Evolutionary conservation across 2,113 vertebrate species (phyloP), one percentile per base, ranked within the genome.

Genomic region (Talpa occidentalis): DNA sequence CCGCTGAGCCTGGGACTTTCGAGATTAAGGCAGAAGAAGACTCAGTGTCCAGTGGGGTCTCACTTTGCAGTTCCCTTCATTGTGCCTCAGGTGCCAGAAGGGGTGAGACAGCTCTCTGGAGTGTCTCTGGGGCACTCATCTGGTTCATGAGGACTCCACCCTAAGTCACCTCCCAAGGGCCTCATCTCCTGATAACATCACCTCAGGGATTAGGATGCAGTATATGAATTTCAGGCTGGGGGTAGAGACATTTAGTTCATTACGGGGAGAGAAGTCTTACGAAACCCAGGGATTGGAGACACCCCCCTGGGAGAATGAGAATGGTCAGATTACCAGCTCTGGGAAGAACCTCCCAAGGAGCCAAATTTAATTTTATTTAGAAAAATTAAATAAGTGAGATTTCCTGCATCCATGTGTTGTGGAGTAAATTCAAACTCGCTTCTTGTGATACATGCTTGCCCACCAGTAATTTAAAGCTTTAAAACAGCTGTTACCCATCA

Each of bases 371-470:
- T 78, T 95, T 84, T 8, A 73, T 84, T 93, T 77, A 77, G 80
- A 96, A 88, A 96, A 96, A 90, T 94, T 59, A 92, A 96, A 60
- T 94, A 88, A 92, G 26, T 86, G 62, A 89, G 22, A 73, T 78
- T 93, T 86, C 81, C 82, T 54, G 19, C 42, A 76, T 69, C 62
- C 24, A 9, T 87, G 67, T 56, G 52, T 62, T 54, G 16, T 64
- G 24, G 37, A 95, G 37, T 54, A 76, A 80, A 92, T 88, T 44
- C 70, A 89, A 54, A 89, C 32, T 94, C 44, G 59, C 90, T 88
- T 85, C 72, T 74, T 77, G 28, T 47, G 91, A 89, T 79, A 77
- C 52, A 54, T 35, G 62, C 56, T 91, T 89, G 92, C 83, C 49
- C 80, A 54, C 72, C 69, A 66, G 83, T 59, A 83, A 94, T 17